Base-by-base conservation (phyloP, 2,797 vertebrate genomes). In the Lepidocolaptes lacrymiger region DNA sequence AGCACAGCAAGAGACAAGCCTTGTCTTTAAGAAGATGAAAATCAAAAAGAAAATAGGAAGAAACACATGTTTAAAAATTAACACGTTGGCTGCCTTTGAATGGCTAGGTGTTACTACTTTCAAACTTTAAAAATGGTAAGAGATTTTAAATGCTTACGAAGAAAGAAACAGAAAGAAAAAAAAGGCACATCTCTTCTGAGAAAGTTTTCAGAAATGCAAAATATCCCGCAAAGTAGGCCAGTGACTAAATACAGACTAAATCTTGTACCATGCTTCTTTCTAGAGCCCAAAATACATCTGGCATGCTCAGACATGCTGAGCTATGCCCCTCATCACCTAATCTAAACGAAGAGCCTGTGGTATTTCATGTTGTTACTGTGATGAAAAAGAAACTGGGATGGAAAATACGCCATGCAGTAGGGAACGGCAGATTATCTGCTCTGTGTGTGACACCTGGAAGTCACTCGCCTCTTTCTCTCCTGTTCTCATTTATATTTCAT, bases 201-300 rank as follows among this genome's bases (percentile, higher is more conserved):
- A 94, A 95, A 93, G 77, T 93, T 93, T 85, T 82, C 84, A 95
- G 86, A 97, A 95, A 96, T 85, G 74, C 69, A 67, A 97, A 95
- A 93, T 91, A 95, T 83, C 64, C 68, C 87, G 49, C 91, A 92
- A 94, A 96, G 78, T 83, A 91, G 88, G 92, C 92, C 91, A 93
- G 91, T 54, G 81, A 92, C 95, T 96, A 96, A 96, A 96, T 94
- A 95, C 84, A 96, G 95, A 77, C 91, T 88, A 92, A 95, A 91
- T 80, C 81, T 92, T 72, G 69, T 72, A 92, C 68, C 69, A 43
- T 37, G 37, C 43, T 85, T 91, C 91, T 63, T 95, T 93, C 87
- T 91, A 49, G 87, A 91, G 87, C 92, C 82, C 78, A 94, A 94
- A 95, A 97, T 96, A 96, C 19, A 96, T 87, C 80, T 93, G 96